Percentiles rank a stretch among this genome's conserved stretches.
Evolutionary conservation across 2,113 vertebrate genomes (phyloP).

Genomic region (Tachuris rubrigastra): DNA sequence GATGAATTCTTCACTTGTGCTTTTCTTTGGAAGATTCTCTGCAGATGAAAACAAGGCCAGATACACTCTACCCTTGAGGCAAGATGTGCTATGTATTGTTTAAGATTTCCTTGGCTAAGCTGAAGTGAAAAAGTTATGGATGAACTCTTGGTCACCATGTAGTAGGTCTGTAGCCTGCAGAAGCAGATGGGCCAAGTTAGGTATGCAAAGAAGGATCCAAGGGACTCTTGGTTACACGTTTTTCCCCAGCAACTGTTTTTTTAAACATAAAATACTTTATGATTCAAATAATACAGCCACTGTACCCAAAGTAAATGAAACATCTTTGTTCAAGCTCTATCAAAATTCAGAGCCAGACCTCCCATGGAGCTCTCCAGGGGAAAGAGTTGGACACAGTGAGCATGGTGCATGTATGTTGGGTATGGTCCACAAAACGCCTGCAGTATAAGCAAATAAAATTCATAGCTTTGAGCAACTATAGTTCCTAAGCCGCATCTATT

Average conservation of each 20-base stretch:
- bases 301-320: conserved; percentile 10
- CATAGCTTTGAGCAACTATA: conserved; percentile 48
- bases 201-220: conserved; percentile 29
- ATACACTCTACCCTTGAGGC: neutral
- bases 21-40: conserved; percentile 11
- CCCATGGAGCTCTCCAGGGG: neutral
- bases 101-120: neutral
- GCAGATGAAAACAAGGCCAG: neutral
- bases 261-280: conserved; percentile 21
- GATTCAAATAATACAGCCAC: conserved; percentile 9
- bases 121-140: neutral
- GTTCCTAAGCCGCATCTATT: conserved; percentile 38
- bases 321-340: neutral
- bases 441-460: conserved; percentile 58
- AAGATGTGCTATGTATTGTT: neutral
- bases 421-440: conserved; percentile 10
- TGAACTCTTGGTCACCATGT: neutral
- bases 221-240: neutral
- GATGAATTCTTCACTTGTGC: conserved; percentile 8
- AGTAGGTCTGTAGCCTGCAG: conserved; percentile 16
- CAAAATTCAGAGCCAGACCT: conserved; percentile 10
- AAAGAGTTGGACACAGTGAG: neutral
- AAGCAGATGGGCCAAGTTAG: conserved; percentile 7
- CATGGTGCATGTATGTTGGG: neutral
- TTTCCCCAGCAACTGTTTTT: conserved; percentile 3